These are phyloP conservation scores for Cuculus canorus DNA, from an alignment of 2,797 vertebrate genomes.

Conservation along the genomic window DNA sequence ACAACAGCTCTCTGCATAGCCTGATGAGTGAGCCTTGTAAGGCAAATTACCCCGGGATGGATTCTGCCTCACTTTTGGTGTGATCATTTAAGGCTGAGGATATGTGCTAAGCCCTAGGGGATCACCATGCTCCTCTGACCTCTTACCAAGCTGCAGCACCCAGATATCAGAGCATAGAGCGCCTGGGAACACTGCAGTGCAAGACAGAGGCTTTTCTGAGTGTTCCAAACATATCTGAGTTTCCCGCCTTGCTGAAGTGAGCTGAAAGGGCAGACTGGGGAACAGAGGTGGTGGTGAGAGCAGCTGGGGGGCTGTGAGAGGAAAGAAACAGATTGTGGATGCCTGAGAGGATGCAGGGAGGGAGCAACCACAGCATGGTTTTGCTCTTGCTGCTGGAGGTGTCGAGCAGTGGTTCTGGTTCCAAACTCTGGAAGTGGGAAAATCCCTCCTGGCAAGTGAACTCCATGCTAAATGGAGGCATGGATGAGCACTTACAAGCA, in stretches of 20 bases:
- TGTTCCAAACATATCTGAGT: rapidly evolving
- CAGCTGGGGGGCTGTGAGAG: not conserved
- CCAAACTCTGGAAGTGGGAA: not conserved
- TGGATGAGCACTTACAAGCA: not conserved
- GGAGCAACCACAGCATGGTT: not conserved
- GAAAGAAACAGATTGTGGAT: not conserved
- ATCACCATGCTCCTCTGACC: not conserved
- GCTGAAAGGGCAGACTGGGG: not conserved
- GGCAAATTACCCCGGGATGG: not conserved
- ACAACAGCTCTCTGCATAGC: not conserved
- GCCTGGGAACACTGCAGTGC: rapidly evolving
- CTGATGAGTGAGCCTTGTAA: not conserved
- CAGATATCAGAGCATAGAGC: not conserved
- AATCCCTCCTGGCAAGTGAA: not conserved
- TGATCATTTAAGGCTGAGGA: not conserved
- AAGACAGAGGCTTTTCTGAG: not conserved
- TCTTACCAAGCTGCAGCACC: not conserved
- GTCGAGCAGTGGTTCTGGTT: not conserved
- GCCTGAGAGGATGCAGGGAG: not conserved
- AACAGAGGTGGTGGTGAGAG: not conserved
- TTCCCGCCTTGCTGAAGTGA: not conserved
- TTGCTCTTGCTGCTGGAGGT: not conserved
- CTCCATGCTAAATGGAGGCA: not conserved
- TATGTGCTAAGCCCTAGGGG: not conserved
- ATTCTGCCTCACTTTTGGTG: not conserved